These are phyloP conservation scores for Valencia hispanica DNA, from an alignment of 2,797 vertebrate species.

Conservation along the genomic window DNA sequence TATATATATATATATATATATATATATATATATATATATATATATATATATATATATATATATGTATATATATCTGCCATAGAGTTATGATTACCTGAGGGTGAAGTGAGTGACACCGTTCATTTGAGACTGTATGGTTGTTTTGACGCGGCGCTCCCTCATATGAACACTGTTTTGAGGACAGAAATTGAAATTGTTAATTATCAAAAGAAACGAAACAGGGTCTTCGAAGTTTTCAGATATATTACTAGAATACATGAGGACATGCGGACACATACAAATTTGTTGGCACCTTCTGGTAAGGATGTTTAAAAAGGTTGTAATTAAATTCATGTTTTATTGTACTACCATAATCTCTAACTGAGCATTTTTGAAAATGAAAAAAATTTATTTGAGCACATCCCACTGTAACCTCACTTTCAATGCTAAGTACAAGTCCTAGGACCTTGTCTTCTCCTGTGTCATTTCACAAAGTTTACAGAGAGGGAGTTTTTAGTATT, in stretches of 20 bases:
- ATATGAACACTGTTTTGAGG: not conserved
- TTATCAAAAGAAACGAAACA: not conserved
- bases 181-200: too few relatives aligned
- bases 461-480: not conserved
- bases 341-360: not conserved
- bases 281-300: not conserved
- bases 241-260: not conserved
- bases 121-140: not conserved
- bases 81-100: not conserved
- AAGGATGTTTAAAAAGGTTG: not conserved
- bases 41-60: not conserved
- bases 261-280: not conserved
- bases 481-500: not conserved
- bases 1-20: not conserved
- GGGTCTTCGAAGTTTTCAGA: not conserved
- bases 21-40: not conserved
- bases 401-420: not conserved
- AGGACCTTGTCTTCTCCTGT: not conserved
- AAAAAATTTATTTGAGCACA: not conserved
- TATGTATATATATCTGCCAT: slow-evolving; percentile 33
- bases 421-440: not conserved
- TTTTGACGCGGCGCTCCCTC: not conserved
- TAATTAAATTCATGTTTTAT: not conserved
- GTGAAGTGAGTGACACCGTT: not conserved
- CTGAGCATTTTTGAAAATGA: too few relatives aligned